Conservation (phyloP, 1,140 invertebrate genomes). For the Mactra quadrangularis region DNA sequence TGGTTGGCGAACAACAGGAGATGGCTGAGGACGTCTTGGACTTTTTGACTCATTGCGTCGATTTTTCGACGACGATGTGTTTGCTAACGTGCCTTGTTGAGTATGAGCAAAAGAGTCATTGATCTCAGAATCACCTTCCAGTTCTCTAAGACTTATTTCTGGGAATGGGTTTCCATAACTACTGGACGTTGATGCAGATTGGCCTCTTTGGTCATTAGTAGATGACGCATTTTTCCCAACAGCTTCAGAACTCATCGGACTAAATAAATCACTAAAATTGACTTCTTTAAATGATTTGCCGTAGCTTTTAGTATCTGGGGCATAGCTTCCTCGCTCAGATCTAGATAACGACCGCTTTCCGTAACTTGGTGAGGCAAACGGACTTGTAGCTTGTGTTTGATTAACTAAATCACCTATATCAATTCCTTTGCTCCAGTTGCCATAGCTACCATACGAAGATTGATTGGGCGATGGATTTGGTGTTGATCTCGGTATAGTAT, state of each 20-base stretch:
- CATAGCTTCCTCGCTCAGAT: not conserved
- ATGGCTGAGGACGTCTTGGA: not conserved
- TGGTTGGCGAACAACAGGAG: not conserved
- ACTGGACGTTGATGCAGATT: not conserved
- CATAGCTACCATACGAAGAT: not conserved
- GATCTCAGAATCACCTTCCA: not conserved
- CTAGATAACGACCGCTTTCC: not conserved
- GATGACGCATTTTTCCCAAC: too few species aligned
- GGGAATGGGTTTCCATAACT: not conserved
- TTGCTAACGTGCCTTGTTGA: not conserved
- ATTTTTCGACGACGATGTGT: not conserved
- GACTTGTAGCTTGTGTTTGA: too few species aligned
- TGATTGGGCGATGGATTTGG: not conserved
- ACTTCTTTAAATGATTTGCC: slow-evolving; percentile 19
- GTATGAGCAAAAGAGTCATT: not conserved
- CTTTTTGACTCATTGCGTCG: not conserved
- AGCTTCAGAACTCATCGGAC: not conserved
- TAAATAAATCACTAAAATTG: not conserved
- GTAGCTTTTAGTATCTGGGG: not conserved
- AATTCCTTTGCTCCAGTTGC: not conserved
- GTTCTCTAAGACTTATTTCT: not conserved
- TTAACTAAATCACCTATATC: not conserved
- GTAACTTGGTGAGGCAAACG: not conserved
- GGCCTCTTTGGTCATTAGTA: not conserved
- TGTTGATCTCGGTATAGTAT: not conserved